Base-by-base conservation (phyloP, 1,140 invertebrate genomes). In the Glossosoma conforme region DNA sequence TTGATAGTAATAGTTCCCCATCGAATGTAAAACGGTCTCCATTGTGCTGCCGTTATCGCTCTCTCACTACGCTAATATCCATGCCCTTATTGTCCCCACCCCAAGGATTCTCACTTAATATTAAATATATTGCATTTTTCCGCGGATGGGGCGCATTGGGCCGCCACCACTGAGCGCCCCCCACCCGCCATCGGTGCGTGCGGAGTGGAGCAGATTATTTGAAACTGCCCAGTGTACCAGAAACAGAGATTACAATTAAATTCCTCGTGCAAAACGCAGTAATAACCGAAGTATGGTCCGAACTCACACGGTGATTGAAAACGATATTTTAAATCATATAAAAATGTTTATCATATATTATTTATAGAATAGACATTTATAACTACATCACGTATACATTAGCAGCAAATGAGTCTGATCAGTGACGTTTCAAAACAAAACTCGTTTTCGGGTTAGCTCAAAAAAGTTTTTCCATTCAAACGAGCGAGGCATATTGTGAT, bases 181-280 rank as follows among this genome's bases (percentile, higher is more conserved):
- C 10, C 17, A 19, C 18, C 28, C 41, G 21, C 32, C 33, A n/a
- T n/a, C n/a, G n/a, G n/a, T n/a, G 9, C 11, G 13, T 4, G 18
- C 1, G 13, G 14, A 14, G 17, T 14, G 14, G 41, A 30, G 35
- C 5, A 8, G 8, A 14, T 36, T 13, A 5, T 52, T 56, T 56
- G 54, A 49, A 35, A 52, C 51, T 45, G 50, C 41, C 51, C 55
- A 53, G 25, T 53, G 55, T 58, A 58, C 50, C 46, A 58, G 55
- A 58, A 58, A 53, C 50, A 28, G 56, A 58, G 56, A 58, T 58
- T 58, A 58, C 56, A 58, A 58, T 58, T 57, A 57, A 57, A 57
- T 57, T 57, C 55, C 46, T 57, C 55, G 44, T 53, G 55, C 55
- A 57, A 57, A 56, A 57, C 55, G 55, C 35, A 46, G 45, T 53